Percentiles rank a stretch among this genome's conserved stretches.
phyloP scores from a whole-genome alignment of 2,113 vertebrate species.

The Protobothrops flavoviridis region DNA sequence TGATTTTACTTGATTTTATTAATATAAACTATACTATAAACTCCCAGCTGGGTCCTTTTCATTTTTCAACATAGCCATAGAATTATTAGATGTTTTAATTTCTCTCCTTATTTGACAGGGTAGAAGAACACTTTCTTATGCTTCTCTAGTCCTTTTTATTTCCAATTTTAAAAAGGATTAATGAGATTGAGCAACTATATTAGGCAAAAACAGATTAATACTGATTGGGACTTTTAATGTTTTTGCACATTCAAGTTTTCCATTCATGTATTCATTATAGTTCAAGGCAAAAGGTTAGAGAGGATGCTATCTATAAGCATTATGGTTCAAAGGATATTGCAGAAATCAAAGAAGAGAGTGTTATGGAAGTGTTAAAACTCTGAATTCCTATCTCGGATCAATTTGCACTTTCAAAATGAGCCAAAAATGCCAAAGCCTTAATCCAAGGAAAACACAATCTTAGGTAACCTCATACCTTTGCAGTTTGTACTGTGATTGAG shows the following conservation, averaged over 20 bases:
- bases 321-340: background rate
- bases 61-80: conserved; percentile 1
- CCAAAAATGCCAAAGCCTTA: background rate
- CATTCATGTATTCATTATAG: background rate
- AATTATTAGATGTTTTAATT: conserved; percentile 34
- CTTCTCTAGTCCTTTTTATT: conserved; percentile 23
- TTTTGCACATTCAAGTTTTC: conserved; percentile 1
- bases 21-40: background rate
- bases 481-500: background rate
- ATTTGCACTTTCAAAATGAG: background rate
- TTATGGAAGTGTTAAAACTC: background rate
- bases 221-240: conserved; percentile 13
- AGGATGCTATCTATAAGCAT: background rate
- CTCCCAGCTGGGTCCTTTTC: conserved; percentile 3
- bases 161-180: conserved; percentile 7
- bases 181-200: conserved; percentile 24
- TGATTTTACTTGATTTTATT: background rate
- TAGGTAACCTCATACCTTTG: background rate
- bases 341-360: background rate
- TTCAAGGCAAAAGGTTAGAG: background rate
- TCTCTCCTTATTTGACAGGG: conserved; percentile 20
- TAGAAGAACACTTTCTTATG: conserved; percentile 17
- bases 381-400: background rate
- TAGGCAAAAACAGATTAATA: conserved; percentile 29
- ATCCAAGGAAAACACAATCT: background rate